These are phyloP conservation scores for Heliconius ethilla DNA, from an alignment of 2,888 invertebrate genomes.

Conservation along the genomic window DNA sequence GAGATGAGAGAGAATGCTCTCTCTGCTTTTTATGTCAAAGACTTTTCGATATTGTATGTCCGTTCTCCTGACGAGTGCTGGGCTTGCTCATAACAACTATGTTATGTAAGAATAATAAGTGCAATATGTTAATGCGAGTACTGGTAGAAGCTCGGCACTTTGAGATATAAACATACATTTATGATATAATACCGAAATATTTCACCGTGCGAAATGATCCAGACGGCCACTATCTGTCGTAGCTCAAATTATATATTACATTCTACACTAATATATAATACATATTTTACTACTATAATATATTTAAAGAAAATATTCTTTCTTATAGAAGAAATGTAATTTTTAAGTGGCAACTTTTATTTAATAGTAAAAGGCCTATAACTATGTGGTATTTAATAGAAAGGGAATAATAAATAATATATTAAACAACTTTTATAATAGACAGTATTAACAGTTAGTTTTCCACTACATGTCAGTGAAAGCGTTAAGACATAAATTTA, in stretches of 20 bases:
- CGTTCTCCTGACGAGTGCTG: not conserved
- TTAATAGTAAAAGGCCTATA: no score
- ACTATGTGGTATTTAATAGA: not conserved
- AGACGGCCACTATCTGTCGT: no score
- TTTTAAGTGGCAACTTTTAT: no score
- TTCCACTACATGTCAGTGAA: conserved; percentile 10
- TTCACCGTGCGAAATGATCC: no score
- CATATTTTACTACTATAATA: no score
- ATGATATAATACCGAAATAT: no score
- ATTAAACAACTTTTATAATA: not conserved
- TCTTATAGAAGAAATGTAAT: no score
- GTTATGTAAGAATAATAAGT: not conserved
- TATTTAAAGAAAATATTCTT: no score
- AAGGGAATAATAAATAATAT: not conserved
- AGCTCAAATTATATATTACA: no score
- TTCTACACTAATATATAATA: no score
- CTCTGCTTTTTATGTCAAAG: not conserved
- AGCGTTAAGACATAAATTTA: conserved; percentile 15
- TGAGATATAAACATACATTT: not conserved
- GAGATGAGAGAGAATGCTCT: no score
- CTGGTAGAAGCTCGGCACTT: not conserved
- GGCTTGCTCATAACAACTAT: not conserved
- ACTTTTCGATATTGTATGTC: not conserved
- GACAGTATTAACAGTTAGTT: not conserved
- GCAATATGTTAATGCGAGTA: no score